phyloP scores from a whole-genome alignment of 2,888 invertebrate species.

The Himalopsyche japonica region DNA sequence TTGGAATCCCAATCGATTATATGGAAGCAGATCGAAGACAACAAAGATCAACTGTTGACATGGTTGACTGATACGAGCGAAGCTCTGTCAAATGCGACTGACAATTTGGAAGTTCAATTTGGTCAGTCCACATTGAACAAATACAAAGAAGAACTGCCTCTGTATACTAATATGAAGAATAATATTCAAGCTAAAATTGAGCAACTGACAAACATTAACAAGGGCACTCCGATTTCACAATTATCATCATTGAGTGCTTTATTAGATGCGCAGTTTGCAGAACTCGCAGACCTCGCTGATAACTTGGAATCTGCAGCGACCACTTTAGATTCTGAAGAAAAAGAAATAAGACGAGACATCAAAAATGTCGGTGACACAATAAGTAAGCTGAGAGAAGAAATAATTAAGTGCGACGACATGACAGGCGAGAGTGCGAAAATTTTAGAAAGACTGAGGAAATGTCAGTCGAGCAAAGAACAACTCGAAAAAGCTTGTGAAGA shows the following conservation, averaged over 20 bases:
- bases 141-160: slow-evolving; percentile 84
- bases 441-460: slow-evolving; percentile 74
- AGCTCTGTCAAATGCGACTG: slow-evolving; percentile 73
- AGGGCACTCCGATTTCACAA: slow-evolving; percentile 70
- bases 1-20: slow-evolving; percentile 88
- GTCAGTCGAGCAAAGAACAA: slow-evolving; percentile 72
- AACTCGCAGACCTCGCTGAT: slow-evolving; percentile 72
- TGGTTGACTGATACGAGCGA: slow-evolving; percentile 86
- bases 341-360: slow-evolving; percentile 69
- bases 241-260: slow-evolving; percentile 68
- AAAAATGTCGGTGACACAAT: slow-evolving; percentile 72
- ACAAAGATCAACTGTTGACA: slow-evolving; percentile 77
- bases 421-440: slow-evolving; percentile 86
- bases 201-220: slow-evolving; percentile 77
- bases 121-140: slow-evolving; percentile 78
- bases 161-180: slow-evolving; percentile 74
- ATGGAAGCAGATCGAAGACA: slow-evolving; percentile 90
- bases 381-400: slow-evolving; percentile 75
- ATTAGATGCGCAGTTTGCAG: slow-evolving; percentile 75
- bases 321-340: slow-evolving; percentile 75
- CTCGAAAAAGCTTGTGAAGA: slow-evolving; percentile 69
- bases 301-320: slow-evolving; percentile 74
- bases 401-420: slow-evolving; percentile 88
- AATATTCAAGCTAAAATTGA: slow-evolving; percentile 79
- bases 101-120: slow-evolving; percentile 80